These are phyloP conservation scores for Dicyrtoma fusca DNA, from an alignment of 2,888 invertebrate species.

Conservation along the genomic window DNA sequence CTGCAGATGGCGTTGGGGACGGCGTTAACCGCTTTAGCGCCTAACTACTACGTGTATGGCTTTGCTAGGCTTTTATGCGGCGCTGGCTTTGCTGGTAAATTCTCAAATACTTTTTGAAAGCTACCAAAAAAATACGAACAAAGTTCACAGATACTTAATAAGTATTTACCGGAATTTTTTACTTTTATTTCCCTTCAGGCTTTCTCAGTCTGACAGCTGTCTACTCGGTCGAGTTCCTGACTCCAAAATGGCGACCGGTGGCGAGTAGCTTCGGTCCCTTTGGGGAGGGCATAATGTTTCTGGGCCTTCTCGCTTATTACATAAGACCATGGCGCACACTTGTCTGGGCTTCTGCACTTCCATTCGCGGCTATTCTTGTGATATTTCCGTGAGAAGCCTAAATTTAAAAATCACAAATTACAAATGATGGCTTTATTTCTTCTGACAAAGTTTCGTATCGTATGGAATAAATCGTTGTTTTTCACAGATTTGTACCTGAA, in stretches of 20 bases:
- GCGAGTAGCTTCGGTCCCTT: conserved; percentile 48
- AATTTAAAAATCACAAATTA: no score
- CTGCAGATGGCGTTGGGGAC: conserved; percentile 45
- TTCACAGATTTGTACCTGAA: conserved; percentile 46
- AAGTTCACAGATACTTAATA: not conserved
- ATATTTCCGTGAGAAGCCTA: conserved; percentile 38
- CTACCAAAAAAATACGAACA: not conserved
- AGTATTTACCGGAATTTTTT: not conserved
- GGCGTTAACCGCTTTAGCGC: conserved; percentile 35
- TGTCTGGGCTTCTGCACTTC: conserved; percentile 37
- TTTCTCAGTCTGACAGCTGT: conserved; percentile 49
- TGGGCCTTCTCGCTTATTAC: conserved; percentile 43
- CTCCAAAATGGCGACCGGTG: conserved; percentile 46
- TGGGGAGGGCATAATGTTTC: conserved; percentile 46
- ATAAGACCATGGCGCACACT: conserved; percentile 46
- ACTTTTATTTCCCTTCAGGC: conserved; percentile 28
- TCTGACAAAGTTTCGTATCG: no score
- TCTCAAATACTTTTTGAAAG: not conserved
- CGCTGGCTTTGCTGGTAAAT: conserved; percentile 43
- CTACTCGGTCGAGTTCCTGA: conserved; percentile 53
- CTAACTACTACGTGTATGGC: conserved; percentile 41
- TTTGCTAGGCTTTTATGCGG: conserved; percentile 47
- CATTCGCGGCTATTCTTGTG: conserved; percentile 35
- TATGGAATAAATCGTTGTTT: no score
- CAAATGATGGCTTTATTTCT: no score